These are phyloP conservation scores for Carassius carassius DNA, from an alignment of 2,113 vertebrate species.

Conservation along the genomic window DNA sequence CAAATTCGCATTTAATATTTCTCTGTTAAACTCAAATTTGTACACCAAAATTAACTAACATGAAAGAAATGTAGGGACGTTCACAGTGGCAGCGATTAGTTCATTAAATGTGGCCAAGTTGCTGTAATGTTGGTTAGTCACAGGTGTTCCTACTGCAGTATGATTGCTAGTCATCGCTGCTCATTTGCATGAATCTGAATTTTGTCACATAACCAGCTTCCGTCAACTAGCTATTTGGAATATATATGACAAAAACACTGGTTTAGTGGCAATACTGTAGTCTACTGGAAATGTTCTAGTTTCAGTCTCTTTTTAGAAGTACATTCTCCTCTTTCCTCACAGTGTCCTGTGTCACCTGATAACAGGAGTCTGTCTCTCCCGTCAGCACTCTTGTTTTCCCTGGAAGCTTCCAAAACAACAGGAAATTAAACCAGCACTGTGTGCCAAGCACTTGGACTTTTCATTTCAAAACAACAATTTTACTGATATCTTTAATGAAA, in stretches of 20 bases:
- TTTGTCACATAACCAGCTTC: neutral
- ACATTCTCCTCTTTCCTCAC: constrained; percentile 18
- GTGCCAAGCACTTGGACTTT: constrained; percentile 55
- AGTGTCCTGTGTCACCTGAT: constrained; percentile 27
- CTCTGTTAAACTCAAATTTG: too few species aligned
- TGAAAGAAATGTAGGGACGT: neutral
- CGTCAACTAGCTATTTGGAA: neutral
- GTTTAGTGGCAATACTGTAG: neutral
- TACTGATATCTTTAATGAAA: constrained; percentile 64
- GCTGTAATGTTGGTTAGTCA: neutral
- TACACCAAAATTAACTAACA: neutral
- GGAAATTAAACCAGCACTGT: constrained; percentile 60
- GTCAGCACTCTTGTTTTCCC: constrained; percentile 48
- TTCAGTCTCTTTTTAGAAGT: neutral
- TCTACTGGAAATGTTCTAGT: constrained; percentile 1
- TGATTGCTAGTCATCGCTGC: neutral
- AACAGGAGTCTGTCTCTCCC: constrained; percentile 43
- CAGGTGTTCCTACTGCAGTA: neutral
- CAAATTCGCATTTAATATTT: neutral
- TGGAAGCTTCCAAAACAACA: constrained; percentile 55
- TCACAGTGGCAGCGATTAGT: neutral
- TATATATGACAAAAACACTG: neutral
- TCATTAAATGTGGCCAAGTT: neutral
- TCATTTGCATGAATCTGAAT: constrained; percentile 2
- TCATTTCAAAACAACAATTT: constrained; percentile 60